These are phyloP conservation scores for Buphagus erythrorhynchus DNA, from an alignment of 2,797 vertebrate genomes.

Conservation along the genomic window DNA sequence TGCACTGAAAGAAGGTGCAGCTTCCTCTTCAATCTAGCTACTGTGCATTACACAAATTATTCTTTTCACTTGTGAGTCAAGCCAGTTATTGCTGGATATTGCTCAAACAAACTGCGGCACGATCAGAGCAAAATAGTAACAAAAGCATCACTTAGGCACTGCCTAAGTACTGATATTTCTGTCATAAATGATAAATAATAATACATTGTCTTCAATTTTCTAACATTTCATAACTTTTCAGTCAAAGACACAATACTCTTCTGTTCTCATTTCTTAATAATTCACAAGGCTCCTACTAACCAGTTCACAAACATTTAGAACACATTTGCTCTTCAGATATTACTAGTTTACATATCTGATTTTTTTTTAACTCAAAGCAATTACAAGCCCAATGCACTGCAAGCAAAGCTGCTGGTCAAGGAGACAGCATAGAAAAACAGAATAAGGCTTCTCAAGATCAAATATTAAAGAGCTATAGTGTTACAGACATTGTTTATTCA, in stretches of 20 bases:
- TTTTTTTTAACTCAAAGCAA: constrained; percentile 13
- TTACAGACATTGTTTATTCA: background rate
- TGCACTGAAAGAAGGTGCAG: background rate
- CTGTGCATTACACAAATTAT: background rate
- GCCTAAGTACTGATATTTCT: background rate
- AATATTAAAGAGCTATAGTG: background rate
- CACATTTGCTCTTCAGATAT: background rate
- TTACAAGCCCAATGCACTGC: background rate
- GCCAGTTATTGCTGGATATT: background rate
- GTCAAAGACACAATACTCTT: background rate
- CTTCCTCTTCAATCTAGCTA: background rate
- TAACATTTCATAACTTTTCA: background rate
- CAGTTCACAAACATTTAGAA: background rate
- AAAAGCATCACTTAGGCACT: background rate
- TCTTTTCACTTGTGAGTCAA: background rate
- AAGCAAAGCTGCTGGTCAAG: constrained; percentile 37
- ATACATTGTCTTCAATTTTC: background rate
- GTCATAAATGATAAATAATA: background rate
- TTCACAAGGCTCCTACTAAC: background rate
- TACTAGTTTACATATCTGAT: background rate
- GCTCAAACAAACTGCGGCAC: background rate
- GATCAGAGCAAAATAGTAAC: background rate
- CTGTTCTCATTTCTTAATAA: background rate
- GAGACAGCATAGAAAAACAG: background rate
- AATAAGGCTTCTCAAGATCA: background rate